Percentiles rank a stretch among this genome's conserved stretches.
Evolutionary conservation across 2,888 invertebrate species (phyloP).

Genomic region (Drosophila mercatorum): DNA sequence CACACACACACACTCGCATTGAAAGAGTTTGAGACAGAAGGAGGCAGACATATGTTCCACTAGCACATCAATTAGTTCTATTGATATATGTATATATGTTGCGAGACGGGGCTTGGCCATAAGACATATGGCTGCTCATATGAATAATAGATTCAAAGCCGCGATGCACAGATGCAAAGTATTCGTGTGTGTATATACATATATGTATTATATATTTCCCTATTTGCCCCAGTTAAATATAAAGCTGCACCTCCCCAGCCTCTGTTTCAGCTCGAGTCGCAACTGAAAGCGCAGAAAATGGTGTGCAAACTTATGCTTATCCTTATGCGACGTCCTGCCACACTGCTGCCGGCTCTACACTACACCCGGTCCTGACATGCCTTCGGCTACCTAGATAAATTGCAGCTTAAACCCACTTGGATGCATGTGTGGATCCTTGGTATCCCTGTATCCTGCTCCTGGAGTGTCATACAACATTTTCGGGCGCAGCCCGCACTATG

Average conservation of each 20-base stretch:
- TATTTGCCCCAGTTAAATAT: conserved; percentile 37
- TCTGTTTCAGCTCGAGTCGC: conserved; percentile 44
- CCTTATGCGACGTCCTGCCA: conserved; percentile 57
- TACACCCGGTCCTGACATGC: conserved; percentile 1
- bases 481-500: conserved; percentile 36
- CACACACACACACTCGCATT: background rate
- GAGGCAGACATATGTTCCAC: conserved; percentile 36
- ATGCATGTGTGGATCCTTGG: conserved; percentile 67
- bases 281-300: conserved; percentile 60
- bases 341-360: background rate
- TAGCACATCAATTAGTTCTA: conserved; percentile 68
- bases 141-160: conserved; percentile 75
- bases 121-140: conserved; percentile 65
- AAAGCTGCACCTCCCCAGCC: background rate
- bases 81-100: conserved; percentile 50
- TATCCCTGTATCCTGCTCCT: conserved; percentile 33
- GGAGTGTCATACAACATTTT: conserved; percentile 59
- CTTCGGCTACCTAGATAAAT: conserved; percentile 63
- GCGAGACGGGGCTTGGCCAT: conserved; percentile 43
- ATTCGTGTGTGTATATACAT: conserved; percentile 21
- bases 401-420: conserved; percentile 77
- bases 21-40: background rate
- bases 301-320: conserved; percentile 76
- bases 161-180: conserved; percentile 51
- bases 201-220: conserved; percentile 14